Conservation (phyloP, 2,113 vertebrate genomes). For the Lophura nycthemera region DNA sequence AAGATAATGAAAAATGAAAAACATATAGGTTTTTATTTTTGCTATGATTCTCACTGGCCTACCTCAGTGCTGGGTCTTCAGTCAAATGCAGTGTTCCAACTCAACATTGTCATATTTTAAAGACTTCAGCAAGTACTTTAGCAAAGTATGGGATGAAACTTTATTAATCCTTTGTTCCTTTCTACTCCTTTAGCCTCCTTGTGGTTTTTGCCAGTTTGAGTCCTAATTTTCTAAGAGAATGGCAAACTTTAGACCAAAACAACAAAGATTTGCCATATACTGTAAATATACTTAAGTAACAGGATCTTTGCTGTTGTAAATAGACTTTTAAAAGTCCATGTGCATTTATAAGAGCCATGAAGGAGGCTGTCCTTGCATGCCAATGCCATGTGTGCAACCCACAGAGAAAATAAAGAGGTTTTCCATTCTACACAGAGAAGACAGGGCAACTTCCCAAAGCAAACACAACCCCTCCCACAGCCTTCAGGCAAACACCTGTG, state of each 20-base stretch:
- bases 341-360: not conserved
- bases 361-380: not conserved
- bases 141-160: not conserved
- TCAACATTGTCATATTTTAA: not conserved
- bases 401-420: not conserved
- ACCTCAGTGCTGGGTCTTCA: not conserved
- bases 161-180: not conserved
- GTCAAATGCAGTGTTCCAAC: not conserved
- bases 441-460: not conserved
- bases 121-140: not conserved
- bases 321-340: not conserved
- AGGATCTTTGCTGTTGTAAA: not conserved
- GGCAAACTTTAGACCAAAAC: not conserved
- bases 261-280: not conserved
- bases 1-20: constrained; percentile 10
- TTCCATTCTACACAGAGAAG: not conserved
- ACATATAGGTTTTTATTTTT: not conserved
- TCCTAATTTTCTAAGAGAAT: not conserved
- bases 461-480: not conserved
- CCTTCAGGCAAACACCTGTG: constrained; percentile 49
- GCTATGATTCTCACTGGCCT: not conserved
- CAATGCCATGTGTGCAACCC: not conserved
- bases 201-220: not conserved
- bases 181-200: not conserved
- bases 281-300: not conserved